Evolutionary conservation across 2,888 invertebrate genomes (phyloP).

Genomic region (Onthophagus sagittarius): DNA sequence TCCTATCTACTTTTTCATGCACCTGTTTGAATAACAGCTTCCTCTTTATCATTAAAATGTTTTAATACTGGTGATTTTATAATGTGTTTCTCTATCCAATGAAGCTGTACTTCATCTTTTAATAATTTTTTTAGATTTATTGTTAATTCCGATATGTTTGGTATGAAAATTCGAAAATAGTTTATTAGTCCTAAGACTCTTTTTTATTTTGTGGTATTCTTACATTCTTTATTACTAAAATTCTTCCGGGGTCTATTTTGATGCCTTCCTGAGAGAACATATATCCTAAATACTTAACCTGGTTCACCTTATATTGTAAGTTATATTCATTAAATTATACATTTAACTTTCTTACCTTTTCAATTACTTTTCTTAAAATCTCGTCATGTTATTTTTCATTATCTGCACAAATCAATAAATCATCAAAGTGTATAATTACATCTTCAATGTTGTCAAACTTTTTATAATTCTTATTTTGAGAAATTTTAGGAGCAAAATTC

Average conservation of each 20-base stretch:
- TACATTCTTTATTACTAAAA: slow-evolving; percentile 26
- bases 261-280: slow-evolving; percentile 24
- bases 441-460: slow-evolving; percentile 28
- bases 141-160: slow-evolving; percentile 9
- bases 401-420: slow-evolving; percentile 21
- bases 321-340: slow-evolving; percentile 24
- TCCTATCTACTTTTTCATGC: slow-evolving; percentile 34
- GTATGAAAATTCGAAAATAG: slow-evolving; percentile 29
- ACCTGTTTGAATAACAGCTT: slow-evolving; percentile 24
- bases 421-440: slow-evolving; percentile 27
- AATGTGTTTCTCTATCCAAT: slow-evolving; percentile 11
- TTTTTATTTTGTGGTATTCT: slow-evolving; percentile 27
- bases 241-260: slow-evolving; percentile 22
- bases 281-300: slow-evolving; percentile 26
- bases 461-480: slow-evolving; percentile 26
- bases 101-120: background rate
- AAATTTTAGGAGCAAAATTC: slow-evolving; percentile 24
- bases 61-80: slow-evolving; percentile 20
- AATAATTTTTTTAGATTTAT: slow-evolving; percentile 4
- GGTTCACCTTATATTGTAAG: slow-evolving; percentile 23
- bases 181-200: slow-evolving; percentile 31
- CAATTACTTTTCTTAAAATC: slow-evolving; percentile 14
- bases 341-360: background rate
- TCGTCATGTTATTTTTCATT: background rate
- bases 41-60: slow-evolving; percentile 7